Evolutionary conservation across 2,113 vertebrate genomes (phyloP), one percentile per base, ranked within the genome.

Genomic region (Mohoua ochrocephala): DNA sequence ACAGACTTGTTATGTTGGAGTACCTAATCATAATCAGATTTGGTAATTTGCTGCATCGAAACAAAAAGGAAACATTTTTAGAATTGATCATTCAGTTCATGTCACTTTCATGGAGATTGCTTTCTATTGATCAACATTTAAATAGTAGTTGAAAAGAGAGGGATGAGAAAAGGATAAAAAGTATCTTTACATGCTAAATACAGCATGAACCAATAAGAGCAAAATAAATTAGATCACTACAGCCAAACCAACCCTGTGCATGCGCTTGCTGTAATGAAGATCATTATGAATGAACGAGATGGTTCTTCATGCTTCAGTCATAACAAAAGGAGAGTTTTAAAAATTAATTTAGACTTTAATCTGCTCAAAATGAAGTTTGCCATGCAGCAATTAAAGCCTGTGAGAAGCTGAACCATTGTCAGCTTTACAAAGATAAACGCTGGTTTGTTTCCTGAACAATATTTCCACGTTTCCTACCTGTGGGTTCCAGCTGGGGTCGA

Each of bases 401-500:
- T 6, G 15, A 28, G 67, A 91, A 77, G 42, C 50, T 13, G 47
- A 84, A 16, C 56, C 18, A 2, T 2, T 10, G 31, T 8, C 33
- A 88, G 54, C 59, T 68, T 67, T 15, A 53, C 44, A 54, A 70
- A 83, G 77, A 16, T 23, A 50, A 60, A 67, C 0, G 2, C 19
- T 33, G 15, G 19, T 9, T 84, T 68, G 53, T 47, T 87, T 79
- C 31, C 77, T 1, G 0, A 53, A 31, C 13, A 19, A 2, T 9
- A 17, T 85, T 84, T 59, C 50, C 65, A 39, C 7, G 6, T 24
- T 93, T 78, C 91, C 73, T 98, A 99, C 99, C 99, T 99, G 98
- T 21, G 98, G 98, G 92, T 97, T 98, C 98, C 99, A 99, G 24
- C 98, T 98, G 83, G 99, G 99, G 95, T 99, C 99, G 87, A 99